These are phyloP conservation scores for Bufo bufo DNA, from an alignment of 2,113 vertebrate species.

Conservation along the genomic window DNA sequence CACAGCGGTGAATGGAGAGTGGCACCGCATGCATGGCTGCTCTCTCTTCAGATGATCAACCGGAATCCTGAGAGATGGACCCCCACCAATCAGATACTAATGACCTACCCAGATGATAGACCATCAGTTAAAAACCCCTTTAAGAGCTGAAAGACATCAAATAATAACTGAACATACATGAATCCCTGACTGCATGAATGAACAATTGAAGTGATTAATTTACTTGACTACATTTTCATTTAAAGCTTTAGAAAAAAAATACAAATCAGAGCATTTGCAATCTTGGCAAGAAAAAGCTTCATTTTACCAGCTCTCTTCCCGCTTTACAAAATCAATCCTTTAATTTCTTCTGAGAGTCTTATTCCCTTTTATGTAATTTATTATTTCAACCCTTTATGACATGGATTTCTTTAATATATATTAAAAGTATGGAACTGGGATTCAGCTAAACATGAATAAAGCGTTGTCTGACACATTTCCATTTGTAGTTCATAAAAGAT, in stretches of 20 bases:
- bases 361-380: constrained; percentile 50
- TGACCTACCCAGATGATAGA: no score
- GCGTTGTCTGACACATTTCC: constrained; percentile 32
- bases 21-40: no score
- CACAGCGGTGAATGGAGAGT: no score
- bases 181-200: constrained; percentile 8
- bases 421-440: constrained; percentile 32
- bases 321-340: constrained; percentile 51
- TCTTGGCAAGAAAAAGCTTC: constrained; percentile 29
- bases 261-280: background rate
- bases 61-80: no score
- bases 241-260: constrained; percentile 9
- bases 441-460: constrained; percentile 38
- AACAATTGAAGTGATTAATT: constrained; percentile 14
- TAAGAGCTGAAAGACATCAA: background rate
- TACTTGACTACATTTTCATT: constrained; percentile 5
- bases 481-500: constrained; percentile 49
- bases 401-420: constrained; percentile 42
- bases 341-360: constrained; percentile 36
- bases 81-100: no score
- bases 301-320: constrained; percentile 21
- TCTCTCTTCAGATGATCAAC: no score
- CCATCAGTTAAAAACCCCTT: background rate
- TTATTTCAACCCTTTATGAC: constrained; percentile 33
- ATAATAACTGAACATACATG: background rate